These are phyloP conservation scores for Eupithecia abbreviata DNA, from an alignment of 2,888 invertebrate genomes.

Conservation along the genomic window DNA sequence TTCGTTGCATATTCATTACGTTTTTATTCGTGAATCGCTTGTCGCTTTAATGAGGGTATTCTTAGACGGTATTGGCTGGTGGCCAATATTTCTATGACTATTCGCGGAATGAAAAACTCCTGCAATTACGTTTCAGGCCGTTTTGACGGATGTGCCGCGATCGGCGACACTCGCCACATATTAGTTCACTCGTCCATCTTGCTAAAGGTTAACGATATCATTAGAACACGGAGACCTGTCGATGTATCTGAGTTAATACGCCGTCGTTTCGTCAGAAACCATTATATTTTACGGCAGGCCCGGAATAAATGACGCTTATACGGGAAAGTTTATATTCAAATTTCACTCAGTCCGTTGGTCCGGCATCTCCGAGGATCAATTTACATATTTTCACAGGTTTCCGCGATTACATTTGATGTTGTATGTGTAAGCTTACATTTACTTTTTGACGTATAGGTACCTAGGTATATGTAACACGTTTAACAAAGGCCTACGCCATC, in stretches of 20 bases:
- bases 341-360: constrained; percentile 78
- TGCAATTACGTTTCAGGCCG: constrained; percentile 31
- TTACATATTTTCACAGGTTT: constrained; percentile 83
- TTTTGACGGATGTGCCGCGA: constrained; percentile 33
- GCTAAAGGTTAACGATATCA: constrained; percentile 56
- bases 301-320: constrained; percentile 80
- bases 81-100: constrained; percentile 42
- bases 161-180: constrained; percentile 23
- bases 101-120: constrained; percentile 38
- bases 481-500: constrained; percentile 18
- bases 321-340: constrained; percentile 82
- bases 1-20: constrained; percentile 57
- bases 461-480: constrained; percentile 13
- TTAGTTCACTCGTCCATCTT: constrained; percentile 32
- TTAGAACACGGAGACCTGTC: constrained; percentile 61
- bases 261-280: constrained; percentile 80
- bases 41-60: constrained; percentile 43
- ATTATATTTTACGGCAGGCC: constrained; percentile 81
- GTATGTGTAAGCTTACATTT: constrained; percentile 54
- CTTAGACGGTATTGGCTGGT: constrained; percentile 43
- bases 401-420: constrained; percentile 74
- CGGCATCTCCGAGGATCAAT: constrained; percentile 82
- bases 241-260: constrained; percentile 77
- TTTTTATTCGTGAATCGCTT: constrained; percentile 40
- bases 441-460: constrained; percentile 23